Evolutionary conservation across 2,797 vertebrate species (phyloP).

Genomic region (Anguilla obscura): DNA sequence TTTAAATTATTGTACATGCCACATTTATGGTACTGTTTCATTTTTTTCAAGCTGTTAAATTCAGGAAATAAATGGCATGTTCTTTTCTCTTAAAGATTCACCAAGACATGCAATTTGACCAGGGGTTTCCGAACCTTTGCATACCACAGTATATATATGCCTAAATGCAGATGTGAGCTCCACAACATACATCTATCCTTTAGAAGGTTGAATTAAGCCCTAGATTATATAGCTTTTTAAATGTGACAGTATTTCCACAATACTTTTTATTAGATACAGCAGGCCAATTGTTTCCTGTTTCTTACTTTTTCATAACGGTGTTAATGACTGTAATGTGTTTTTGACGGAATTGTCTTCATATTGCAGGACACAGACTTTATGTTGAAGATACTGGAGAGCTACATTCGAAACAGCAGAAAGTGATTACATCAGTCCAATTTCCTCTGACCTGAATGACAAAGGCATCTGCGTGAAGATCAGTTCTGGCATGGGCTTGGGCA

Average conservation of each 20-base stretch:
- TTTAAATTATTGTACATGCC: no score
- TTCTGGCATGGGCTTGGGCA: not conserved
- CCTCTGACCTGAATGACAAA: not conserved
- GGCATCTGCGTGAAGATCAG: not conserved
- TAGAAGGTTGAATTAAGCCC: not conserved
- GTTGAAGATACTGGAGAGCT: conserved; percentile 73
- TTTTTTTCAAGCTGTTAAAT: no score
- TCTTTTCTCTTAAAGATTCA: not conserved
- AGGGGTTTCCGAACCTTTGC: not conserved
- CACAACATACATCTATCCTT: no score
- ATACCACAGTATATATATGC: no score
- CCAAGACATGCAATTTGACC: not conserved
- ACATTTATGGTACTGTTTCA: no score
- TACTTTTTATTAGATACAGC: not conserved
- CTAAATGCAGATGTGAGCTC: no score
- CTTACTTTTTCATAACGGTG: not conserved
- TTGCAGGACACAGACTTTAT: conserved; percentile 71
- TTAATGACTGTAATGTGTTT: not conserved
- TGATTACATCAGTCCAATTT: conserved; percentile 46
- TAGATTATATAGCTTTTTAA: not conserved
- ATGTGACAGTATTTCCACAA: not conserved
- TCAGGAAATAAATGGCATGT: not conserved
- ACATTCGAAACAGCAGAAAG: conserved; percentile 67
- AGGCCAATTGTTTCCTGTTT: not conserved
- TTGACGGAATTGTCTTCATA: conserved; percentile 32